Conservation (phyloP, 2,797 vertebrate species). For the Gymnoscopelus braueri region DNA sequence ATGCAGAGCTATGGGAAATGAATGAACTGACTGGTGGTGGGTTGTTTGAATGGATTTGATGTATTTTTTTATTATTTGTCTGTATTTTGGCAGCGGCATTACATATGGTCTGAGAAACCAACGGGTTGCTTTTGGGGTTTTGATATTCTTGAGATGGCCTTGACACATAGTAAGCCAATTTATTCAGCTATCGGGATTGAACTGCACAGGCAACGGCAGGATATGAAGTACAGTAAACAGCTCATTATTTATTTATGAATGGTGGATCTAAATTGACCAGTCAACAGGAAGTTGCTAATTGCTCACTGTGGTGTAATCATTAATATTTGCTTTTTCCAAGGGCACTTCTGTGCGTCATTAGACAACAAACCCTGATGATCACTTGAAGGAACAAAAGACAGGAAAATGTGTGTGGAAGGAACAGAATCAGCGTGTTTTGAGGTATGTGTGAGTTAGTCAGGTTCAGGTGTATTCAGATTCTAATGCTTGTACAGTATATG, state of each 20-base stretch:
- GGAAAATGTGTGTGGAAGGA: conserved; percentile 39
- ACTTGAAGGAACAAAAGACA: conserved; percentile 34
- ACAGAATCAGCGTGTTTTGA: conserved; percentile 10
- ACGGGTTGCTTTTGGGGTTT: no score
- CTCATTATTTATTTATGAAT: conserved; percentile 55
- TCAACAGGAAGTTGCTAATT: conserved; percentile 52
- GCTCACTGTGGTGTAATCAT: conserved; percentile 29
- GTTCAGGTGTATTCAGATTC: no score
- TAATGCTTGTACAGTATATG: no score
- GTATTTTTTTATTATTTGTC: no score
- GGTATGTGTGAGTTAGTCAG: not conserved
- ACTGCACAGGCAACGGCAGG: conserved; percentile 25
- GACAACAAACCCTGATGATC: conserved; percentile 44
- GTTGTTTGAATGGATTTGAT: no score
- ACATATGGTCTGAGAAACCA: no score
- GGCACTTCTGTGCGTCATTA: conserved; percentile 24
- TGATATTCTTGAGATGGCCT: conserved; percentile 35
- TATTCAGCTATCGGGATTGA: conserved; percentile 41
- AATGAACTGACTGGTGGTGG: conserved; percentile 47
- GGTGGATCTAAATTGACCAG: conserved; percentile 8
- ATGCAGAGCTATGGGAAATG: conserved; percentile 36
- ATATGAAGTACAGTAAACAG: conserved; percentile 28
- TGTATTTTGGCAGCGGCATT: no score
- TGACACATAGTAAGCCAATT: conserved; percentile 44
- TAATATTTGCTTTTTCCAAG: conserved; percentile 40